Conservation (phyloP, 2,797 vertebrate genomes). For the Mormyrus proboscirostris region DNA sequence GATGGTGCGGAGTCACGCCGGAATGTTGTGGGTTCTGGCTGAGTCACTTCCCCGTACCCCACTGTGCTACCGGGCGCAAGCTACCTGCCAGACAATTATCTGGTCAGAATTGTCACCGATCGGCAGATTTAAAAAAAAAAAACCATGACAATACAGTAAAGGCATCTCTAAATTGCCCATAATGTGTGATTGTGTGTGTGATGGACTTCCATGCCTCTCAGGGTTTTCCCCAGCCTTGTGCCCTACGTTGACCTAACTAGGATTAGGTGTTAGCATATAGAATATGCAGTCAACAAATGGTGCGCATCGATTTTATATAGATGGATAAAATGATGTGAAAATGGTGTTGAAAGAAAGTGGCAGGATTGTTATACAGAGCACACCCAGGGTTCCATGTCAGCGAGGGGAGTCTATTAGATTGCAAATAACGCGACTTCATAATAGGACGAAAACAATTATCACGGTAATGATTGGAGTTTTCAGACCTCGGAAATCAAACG, state of each 20-base stretch:
- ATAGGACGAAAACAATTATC: conserved; percentile 24
- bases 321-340: conserved; percentile 12
- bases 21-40: not conserved
- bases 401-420: conserved; percentile 28
- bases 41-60: not conserved
- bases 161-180: not conserved
- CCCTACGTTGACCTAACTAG: not conserved
- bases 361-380: conserved; percentile 11
- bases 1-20: not conserved
- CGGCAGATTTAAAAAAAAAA: not conserved
- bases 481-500: conserved; percentile 16
- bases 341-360: conserved; percentile 27
- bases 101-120: not conserved
- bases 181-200: not conserved
- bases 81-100: not conserved
- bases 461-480: conserved; percentile 20
- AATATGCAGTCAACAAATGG: not conserved
- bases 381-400: conserved; percentile 25
- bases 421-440: conserved; percentile 31
- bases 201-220: not conserved
- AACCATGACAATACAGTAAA: not conserved
- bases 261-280: not conserved
- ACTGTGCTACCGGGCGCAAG: not conserved
- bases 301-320: conserved; percentile 19
- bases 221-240: not conserved